These are phyloP conservation scores for Formica aserva DNA, from an alignment of 2,888 invertebrate species.

Conservation along the genomic window DNA sequence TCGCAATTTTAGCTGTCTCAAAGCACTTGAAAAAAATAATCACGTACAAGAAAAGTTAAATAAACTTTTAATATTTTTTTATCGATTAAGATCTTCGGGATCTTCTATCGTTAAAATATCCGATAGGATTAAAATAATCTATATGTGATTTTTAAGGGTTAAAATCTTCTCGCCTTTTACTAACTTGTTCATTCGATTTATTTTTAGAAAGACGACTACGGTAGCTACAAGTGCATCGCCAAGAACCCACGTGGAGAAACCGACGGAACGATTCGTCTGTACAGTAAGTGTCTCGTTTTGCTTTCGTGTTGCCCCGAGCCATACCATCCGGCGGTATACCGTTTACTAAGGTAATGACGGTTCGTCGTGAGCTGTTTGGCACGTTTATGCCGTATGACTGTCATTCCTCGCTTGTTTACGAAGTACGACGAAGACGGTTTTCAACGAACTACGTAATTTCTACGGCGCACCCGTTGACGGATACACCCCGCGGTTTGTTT, in stretches of 20 bases:
- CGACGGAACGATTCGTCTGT: constrained; percentile 95
- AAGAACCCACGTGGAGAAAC: constrained; percentile 97
- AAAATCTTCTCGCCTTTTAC: constrained; percentile 7
- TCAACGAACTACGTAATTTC: constrained; percentile 58
- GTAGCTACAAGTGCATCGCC: constrained; percentile 95
- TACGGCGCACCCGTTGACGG: constrained; percentile 45
- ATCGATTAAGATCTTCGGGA: no score
- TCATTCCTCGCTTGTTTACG: constrained; percentile 57
- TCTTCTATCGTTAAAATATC: no score
- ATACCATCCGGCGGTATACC: constrained; percentile 60
- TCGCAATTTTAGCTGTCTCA: no score
- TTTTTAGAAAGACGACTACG: constrained; percentile 91
- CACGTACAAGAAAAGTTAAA: no score
- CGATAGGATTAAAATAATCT: no score
- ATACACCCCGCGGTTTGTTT: constrained; percentile 56
- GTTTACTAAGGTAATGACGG: constrained; percentile 75
- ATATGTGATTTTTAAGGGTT: no score
- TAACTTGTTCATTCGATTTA: constrained; percentile 43
- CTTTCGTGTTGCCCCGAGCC: constrained; percentile 62
- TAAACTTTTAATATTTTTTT: no score
- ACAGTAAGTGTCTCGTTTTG: constrained; percentile 90
- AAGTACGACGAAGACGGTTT: constrained; percentile 61
- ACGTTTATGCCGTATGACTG: constrained; percentile 49
- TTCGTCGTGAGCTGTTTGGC: constrained; percentile 60
- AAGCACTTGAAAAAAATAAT: no score